Conservation (phyloP, 2,797 vertebrate species). For the Falco naumanni region DNA sequence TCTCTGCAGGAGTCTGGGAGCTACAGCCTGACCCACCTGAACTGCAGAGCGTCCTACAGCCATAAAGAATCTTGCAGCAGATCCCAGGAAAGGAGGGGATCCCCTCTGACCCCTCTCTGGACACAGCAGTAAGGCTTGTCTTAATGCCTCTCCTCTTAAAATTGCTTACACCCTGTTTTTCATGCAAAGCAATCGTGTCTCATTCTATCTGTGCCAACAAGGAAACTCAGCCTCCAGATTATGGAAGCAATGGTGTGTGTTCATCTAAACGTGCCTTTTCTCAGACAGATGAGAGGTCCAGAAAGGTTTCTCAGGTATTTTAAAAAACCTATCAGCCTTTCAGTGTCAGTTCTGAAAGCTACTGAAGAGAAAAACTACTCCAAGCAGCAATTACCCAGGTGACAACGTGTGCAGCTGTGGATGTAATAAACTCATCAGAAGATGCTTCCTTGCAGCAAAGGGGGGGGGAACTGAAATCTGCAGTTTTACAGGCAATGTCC, state of each 20-base stretch:
- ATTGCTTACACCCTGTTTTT: not conserved
- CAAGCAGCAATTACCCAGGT: slow-evolving; percentile 15
- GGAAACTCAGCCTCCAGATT: not conserved
- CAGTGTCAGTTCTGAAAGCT: not conserved
- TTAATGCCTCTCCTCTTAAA: not conserved
- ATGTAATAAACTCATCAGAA: slow-evolving; percentile 25
- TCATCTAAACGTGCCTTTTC: not conserved
- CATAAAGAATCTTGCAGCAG: not conserved
- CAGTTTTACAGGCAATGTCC: not conserved
- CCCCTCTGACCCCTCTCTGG: not conserved
- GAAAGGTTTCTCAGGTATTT: slow-evolving; percentile 3
- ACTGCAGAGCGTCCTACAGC: not conserved
- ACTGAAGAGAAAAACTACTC: slow-evolving; percentile 4
- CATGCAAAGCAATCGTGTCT: not conserved
- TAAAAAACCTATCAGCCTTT: slow-evolving; percentile 25
- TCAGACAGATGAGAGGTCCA: not conserved
- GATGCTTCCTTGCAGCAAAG: slow-evolving; percentile 3
- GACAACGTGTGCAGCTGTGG: slow-evolving; percentile 6
- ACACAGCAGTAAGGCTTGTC: not conserved
- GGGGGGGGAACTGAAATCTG: not conserved
- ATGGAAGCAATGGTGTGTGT: not conserved
- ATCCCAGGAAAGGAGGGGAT: not conserved
- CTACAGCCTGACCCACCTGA: not conserved
- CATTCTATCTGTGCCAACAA: not conserved
- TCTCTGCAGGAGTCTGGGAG: not conserved